A percentile compares a stretch with the other conserved stretches of the same genome.
Conservation (phyloP, 2,888 invertebrate species). For the Acrocyrtus sp. region DNA sequence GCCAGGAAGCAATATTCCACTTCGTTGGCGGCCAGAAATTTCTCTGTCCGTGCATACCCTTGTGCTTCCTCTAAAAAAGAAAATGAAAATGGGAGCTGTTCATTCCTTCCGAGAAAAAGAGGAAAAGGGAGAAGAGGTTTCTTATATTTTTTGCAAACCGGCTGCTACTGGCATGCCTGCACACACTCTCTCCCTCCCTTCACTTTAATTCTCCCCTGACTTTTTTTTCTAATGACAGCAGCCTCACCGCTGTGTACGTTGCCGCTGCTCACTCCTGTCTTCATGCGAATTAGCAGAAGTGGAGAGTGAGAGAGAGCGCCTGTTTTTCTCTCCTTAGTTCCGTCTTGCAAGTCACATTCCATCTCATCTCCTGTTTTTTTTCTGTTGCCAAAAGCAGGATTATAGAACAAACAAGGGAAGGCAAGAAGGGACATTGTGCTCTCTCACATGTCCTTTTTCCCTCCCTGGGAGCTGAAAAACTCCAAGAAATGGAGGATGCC, state of each 20-base stretch:
- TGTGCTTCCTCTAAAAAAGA: background rate
- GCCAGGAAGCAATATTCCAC: constrained; percentile 41
- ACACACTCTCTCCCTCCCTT: constrained; percentile 25
- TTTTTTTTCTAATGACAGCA: constrained; percentile 43
- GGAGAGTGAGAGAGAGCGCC: background rate
- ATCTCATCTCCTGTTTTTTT: constrained; percentile 20
- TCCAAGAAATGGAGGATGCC: background rate
- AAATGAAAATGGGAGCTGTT: background rate
- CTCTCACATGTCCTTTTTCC: background rate
- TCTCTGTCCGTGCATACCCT: background rate
- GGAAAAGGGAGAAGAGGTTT: background rate
- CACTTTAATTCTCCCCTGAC: constrained; percentile 38
- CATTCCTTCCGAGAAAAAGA: constrained; percentile 13
- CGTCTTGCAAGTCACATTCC: constrained; percentile 19
- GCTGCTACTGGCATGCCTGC: constrained; percentile 24
- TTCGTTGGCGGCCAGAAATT: background rate
- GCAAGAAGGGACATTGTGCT: background rate
- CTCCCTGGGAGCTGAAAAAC: background rate
- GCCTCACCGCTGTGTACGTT: constrained; percentile 8
- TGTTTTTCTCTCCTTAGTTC: background rate
- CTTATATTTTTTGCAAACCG: background rate
- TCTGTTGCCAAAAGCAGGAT: constrained; percentile 37
- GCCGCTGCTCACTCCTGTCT: background rate
- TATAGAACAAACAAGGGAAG: constrained; percentile 25
- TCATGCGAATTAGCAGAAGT: constrained; percentile 1